Evolutionary conservation across 2,797 vertebrate genomes (phyloP).

Genomic region (Peromyscus melanophrys): DNA sequence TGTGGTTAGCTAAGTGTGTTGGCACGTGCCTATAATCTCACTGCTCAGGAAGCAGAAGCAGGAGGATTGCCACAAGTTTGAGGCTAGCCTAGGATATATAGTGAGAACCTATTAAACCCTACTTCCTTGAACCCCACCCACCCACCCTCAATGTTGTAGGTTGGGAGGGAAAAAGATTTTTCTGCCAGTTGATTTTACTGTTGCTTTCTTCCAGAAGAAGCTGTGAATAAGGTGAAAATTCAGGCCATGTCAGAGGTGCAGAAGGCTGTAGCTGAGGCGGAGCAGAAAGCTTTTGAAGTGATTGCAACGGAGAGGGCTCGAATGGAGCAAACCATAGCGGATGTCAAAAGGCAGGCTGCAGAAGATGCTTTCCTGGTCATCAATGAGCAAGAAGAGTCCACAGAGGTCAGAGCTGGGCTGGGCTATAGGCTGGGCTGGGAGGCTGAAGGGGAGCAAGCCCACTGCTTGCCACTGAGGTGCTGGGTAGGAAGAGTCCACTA

Average conservation of each 20-base stretch:
- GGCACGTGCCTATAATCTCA: background rate
- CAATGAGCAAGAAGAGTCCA: conserved; percentile 98
- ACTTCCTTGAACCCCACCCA: background rate
- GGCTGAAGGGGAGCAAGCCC: background rate
- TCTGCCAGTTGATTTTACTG: conserved; percentile 82
- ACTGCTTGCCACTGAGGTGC: background rate
- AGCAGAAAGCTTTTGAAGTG: conserved; percentile 99
- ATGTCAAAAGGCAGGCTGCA: conserved; percentile 97
- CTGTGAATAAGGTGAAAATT: conserved; percentile 99
- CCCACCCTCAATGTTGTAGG: background rate
- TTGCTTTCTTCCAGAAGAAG: conserved; percentile 94
- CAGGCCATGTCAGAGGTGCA: conserved; percentile 99
- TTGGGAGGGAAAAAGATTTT: conserved; percentile 67
- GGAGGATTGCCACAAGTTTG: conserved; percentile 1
- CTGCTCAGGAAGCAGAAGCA: background rate
- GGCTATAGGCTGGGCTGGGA: background rate
- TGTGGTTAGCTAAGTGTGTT: background rate
- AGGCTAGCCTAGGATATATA: background rate
- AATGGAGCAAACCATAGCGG: conserved; percentile 98
- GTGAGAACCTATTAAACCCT: background rate
- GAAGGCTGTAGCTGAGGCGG: conserved; percentile 97
- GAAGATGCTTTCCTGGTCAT: conserved; percentile 97
- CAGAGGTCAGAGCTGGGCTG: conserved; percentile 92
- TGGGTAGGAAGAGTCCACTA: background rate
- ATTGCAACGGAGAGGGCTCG: conserved; percentile 96